Evolutionary conservation across 2,888 invertebrate species (phyloP).

Genomic region (Yponomeuta cagnagella): DNA sequence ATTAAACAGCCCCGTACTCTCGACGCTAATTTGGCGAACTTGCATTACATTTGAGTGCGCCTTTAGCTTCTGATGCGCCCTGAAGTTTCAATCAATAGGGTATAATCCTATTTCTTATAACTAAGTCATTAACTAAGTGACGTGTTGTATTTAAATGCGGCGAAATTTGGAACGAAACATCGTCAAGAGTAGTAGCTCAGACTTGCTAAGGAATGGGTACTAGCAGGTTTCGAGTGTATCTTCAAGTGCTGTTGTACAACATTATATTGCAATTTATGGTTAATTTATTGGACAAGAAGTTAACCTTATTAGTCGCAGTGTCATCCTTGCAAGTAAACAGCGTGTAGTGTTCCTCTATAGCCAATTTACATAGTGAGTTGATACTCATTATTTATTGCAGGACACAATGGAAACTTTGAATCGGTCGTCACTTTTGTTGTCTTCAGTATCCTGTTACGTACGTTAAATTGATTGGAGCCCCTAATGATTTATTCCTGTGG

Average conservation of each 20-base stretch:
- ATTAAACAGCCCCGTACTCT: too few relatives aligned
- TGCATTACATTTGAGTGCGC: too few relatives aligned
- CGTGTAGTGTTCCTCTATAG: not conserved
- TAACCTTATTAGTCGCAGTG: constrained; percentile 14
- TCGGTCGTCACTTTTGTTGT: not conserved
- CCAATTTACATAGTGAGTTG: not conserved
- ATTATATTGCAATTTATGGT: constrained; percentile 3
- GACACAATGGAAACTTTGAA: constrained; percentile 13
- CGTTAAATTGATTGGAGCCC: not conserved
- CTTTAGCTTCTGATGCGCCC: too few relatives aligned
- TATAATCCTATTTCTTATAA: too few relatives aligned
- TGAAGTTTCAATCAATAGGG: too few relatives aligned
- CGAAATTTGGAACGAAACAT: too few relatives aligned
- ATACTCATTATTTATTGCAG: not conserved
- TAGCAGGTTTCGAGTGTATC: not conserved
- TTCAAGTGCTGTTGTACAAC: constrained; percentile 2
- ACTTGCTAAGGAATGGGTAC: too few relatives aligned
- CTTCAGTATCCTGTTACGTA: not conserved
- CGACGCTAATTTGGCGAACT: too few relatives aligned
- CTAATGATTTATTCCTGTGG: not conserved
- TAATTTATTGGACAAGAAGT: constrained; percentile 11
- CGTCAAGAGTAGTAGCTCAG: too few relatives aligned
- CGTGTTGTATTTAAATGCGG: too few relatives aligned
- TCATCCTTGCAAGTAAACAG: constrained; percentile 9
- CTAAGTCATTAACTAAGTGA: too few relatives aligned